Base-by-base conservation (phyloP, 2,797 vertebrate genomes). In the Rhincodon typus region DNA sequence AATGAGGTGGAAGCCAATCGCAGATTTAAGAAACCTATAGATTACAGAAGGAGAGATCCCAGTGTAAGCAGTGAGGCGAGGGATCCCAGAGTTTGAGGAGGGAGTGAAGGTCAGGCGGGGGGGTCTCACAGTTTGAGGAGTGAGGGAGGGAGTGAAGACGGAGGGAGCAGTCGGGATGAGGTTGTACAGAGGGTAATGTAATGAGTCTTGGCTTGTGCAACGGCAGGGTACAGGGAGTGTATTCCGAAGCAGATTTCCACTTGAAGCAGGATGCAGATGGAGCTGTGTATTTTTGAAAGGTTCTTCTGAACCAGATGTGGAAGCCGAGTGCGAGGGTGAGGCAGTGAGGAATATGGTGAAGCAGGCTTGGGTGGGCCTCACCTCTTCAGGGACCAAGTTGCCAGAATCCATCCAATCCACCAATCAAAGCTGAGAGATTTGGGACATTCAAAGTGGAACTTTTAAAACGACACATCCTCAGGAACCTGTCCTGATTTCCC, bases 311-410 rank as follows among this genome's bases (percentile, higher is more conserved):
- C 3, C 17, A 19, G 4, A n/a, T 82, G 15, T 38, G 38, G 77
- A 42, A 1, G 15, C 1, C 0, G 1, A 42, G 17, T 1, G 38
- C 4, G 38, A 82, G 1, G 19, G n/a, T 3, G 17, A 21, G 38
- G 17, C n/a, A 82, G n/a, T 82, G 38, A 21, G 38, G 6, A 3
- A 4, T n/a, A n/a, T 79, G 34, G 10, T n/a, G 34, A 17, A 38
- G 4, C 2, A 38, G 12, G 2, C 34, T 74, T 15, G 74, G 34
- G 10, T 79, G 34, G 30, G 34, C 3, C 74, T 79, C 34, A 15
- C 4, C 13, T 17, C 30, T 79, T 79, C 34, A n/a, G 74, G 34
- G 0, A n/a, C 34, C 74, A 79, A 15, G 34, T 6, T 79, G 34
- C 0, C 46, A 46, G 38, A n/a, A 79, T 12, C n/a, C 13, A 38